phyloP scores from a whole-genome alignment of 2,888 invertebrate species.

The Drosophila nr. perissopoda region DNA sequence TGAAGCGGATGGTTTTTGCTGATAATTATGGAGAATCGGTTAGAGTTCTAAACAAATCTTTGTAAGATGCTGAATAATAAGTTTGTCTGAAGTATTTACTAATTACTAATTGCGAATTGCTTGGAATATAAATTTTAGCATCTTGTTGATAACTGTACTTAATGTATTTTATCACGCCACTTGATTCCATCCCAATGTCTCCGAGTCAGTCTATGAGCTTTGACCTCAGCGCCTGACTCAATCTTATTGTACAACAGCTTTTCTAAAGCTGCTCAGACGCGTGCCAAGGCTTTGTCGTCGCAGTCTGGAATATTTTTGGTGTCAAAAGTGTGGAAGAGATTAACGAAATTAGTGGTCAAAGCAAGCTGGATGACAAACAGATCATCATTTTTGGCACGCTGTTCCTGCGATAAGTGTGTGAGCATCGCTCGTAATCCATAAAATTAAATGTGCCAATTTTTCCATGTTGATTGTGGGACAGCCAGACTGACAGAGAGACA shows the following conservation, averaged over 20 bases:
- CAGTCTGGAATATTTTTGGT: slow-evolving; percentile 5
- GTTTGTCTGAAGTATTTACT: background rate
- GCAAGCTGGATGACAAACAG: slow-evolving; percentile 20
- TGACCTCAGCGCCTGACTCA: slow-evolving; percentile 46
- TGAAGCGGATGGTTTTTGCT: slow-evolving; percentile 12
- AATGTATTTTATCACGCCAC: slow-evolving; percentile 66
- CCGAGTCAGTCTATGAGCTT: slow-evolving; percentile 30
- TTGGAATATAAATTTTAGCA: background rate
- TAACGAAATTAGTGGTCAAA: slow-evolving; percentile 36
- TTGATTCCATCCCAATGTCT: slow-evolving; percentile 21
- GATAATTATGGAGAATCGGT: slow-evolving; percentile 11
- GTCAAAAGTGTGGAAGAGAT: background rate
- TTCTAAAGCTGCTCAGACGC: slow-evolving; percentile 56
- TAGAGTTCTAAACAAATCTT: background rate
- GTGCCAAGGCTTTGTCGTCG: slow-evolving; percentile 27
- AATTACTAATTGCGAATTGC: background rate
- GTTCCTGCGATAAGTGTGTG: slow-evolving; percentile 30
- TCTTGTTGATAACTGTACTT: slow-evolving; percentile 23
- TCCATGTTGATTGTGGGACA: slow-evolving; percentile 20
- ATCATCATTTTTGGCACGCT: slow-evolving; percentile 20
- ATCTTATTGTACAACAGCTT: slow-evolving; percentile 28
- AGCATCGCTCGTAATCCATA: slow-evolving; percentile 20
- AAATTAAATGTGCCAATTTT: slow-evolving; percentile 29
- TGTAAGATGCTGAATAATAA: background rate
- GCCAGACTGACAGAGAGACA: background rate